phyloP scores from a whole-genome alignment of 2,888 invertebrate species.

The Himalopsyche kuldschensis region DNA sequence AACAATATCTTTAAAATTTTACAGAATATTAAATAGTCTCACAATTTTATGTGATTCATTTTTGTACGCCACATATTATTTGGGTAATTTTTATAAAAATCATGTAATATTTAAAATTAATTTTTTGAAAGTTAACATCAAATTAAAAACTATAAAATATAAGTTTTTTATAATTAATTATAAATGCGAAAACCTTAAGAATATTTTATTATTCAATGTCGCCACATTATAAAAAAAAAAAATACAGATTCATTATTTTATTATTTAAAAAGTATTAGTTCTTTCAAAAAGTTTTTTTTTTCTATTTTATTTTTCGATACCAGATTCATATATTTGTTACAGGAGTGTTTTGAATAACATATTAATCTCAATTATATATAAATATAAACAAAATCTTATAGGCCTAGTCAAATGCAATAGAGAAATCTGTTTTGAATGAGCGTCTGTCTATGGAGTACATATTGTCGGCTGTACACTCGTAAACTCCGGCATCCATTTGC shows the following conservation, averaged over 20 bases:
- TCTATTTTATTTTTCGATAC: background rate
- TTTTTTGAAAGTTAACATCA: background rate
- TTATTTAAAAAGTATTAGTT: background rate
- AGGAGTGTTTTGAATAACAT: background rate
- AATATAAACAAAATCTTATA: background rate
- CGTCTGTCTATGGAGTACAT: conserved; percentile 90
- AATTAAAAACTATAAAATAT: background rate
- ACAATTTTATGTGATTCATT: no score
- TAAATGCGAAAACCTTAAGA: background rate
- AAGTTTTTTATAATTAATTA: background rate
- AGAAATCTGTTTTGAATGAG: conserved; percentile 82
- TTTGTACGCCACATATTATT: no score
- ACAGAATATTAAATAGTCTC: no score
- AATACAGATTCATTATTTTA: background rate
- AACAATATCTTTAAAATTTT: no score
- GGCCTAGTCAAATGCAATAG: conserved; percentile 37
- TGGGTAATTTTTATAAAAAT: no score
- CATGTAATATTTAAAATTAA: no score
- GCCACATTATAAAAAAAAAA: background rate
- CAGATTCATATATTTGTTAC: background rate
- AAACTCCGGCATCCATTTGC: conserved; percentile 94
- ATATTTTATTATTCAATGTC: background rate
- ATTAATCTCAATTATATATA: background rate
- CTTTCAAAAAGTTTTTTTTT: background rate
- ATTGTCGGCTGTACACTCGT: conserved; percentile 92